Evolutionary conservation across 1,140 invertebrate genomes (phyloP).

Genomic region (Manduca sexta): DNA sequence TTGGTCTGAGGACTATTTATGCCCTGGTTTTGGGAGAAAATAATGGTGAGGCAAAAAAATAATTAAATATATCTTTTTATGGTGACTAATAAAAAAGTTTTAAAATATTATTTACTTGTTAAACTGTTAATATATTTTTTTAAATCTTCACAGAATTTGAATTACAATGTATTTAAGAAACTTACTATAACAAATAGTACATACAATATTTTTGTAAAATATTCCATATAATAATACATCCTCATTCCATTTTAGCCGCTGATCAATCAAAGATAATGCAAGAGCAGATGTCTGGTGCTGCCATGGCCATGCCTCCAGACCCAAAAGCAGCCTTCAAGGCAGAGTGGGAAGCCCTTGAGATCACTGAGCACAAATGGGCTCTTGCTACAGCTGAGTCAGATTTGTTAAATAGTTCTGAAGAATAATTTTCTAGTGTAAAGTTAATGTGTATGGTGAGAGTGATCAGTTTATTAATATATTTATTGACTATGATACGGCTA

Average conservation of each 20-base stretch:
- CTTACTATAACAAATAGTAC: too few species aligned
- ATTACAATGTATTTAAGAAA: too few species aligned
- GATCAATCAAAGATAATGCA: constrained; percentile 98
- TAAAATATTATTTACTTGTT: too few species aligned
- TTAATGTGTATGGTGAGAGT: too few species aligned
- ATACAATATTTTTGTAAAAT: too few species aligned
- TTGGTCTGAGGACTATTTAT: constrained; percentile 98
- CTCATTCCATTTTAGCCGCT: constrained; percentile 77
- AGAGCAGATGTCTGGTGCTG: constrained; percentile 97
- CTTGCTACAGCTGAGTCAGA: constrained; percentile 84
- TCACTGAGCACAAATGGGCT: constrained; percentile 94
- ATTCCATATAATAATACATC: neutral
- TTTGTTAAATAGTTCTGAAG: constrained; percentile 34
- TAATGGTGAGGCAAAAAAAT: constrained; percentile 80
- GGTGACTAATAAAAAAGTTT: too few species aligned
- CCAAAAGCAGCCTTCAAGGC: constrained; percentile 99
- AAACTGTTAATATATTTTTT: too few species aligned
- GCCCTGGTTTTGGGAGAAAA: constrained; percentile 98
- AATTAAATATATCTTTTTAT: too few species aligned
- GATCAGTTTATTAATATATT: too few species aligned
- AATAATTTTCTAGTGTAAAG: neutral
- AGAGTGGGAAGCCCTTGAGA: constrained; percentile 99
- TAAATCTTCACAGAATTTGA: too few species aligned
- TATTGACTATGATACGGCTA: too few species aligned
- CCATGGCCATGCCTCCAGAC: constrained; percentile 97